Evolutionary conservation across 2,113 vertebrate genomes (phyloP).

Genomic region (Anthoscopus minutus): DNA sequence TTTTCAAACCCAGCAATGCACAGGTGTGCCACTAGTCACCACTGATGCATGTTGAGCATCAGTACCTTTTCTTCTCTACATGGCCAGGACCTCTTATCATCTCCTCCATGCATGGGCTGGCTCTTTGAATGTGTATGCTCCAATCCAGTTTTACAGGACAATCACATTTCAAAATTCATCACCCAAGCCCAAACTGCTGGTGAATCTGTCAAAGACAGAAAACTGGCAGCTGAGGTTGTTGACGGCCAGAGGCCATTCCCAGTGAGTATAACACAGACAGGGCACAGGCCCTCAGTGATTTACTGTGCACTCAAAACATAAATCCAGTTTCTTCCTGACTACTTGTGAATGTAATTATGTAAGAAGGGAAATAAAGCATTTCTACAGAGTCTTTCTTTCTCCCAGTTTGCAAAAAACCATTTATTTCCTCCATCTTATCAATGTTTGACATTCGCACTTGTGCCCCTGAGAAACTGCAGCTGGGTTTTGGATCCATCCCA

Average conservation of each 20-base stretch:
- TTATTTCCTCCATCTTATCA: background rate
- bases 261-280: conserved; percentile 2
- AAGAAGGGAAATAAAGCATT: conserved; percentile 31
- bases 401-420: background rate
- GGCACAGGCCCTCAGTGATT: conserved; percentile 7
- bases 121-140: background rate
- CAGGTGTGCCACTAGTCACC: accelerated
- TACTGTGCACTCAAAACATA: conserved; percentile 28
- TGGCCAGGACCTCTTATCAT: background rate
- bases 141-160: background rate
- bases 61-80: background rate
- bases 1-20: background rate
- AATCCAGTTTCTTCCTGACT: conserved; percentile 33
- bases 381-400: background rate
- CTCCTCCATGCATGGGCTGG: background rate
- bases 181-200: background rate
- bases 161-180: conserved; percentile 49
- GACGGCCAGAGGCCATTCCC: conserved; percentile 42
- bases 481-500: background rate
- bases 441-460: background rate
- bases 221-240: background rate
- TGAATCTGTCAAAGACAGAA: conserved; percentile 37
- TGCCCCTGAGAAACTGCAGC: background rate
- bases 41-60: accelerated
- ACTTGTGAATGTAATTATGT: background rate